Evolutionary conservation across 2,888 invertebrate genomes (phyloP), one percentile per base, ranked within the genome.

Genomic region (Tortrix viridana): DNA sequence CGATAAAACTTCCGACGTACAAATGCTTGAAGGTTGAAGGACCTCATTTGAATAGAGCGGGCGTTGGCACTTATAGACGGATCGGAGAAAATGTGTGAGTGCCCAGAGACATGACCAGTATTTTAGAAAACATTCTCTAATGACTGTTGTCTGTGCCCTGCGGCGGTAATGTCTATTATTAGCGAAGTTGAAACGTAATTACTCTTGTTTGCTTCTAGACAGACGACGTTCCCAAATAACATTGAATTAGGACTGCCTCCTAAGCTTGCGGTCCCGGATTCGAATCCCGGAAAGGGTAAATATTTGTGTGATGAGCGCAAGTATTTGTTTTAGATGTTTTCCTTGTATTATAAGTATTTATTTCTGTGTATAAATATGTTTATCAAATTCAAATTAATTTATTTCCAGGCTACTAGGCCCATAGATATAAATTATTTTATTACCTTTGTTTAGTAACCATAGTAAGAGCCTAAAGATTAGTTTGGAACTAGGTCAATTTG

Each of bases 1-100:
- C 50, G 50, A 62, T 57, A 57, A 57, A 52, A 44, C 56, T 37
- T 50, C 49, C 46, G 50, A 52, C 56, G 55, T 52, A 52, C 56
- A 57, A 62, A 56, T 57, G 56, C 62, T 57, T 50, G 56, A 62
- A 56, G 62, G 62, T 62, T 62, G 50, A 62, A 62, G 62, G 50
- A 57, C 62, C 62, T 57, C 56, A 62, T 62, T 62, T 56, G 56
- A 62, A 62, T 62, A 57, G 56, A 62, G 50, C 62, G 56, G 62
- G 62, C 56, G 56, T 62, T 57, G 56, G 62, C 56, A 26, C 62
- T 62, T 50, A 49, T 61, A 49, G 56, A 41, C 38, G 19, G 37
- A 57, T 52, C 50, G 22, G 37, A 18, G 41, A 54, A 23, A 44
- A 50, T 55, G 49, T 58, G 19, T 38, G 43, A 32, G 32, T 26